Evolutionary conservation across 2,888 invertebrate genomes (phyloP).

Genomic region (Yponomeuta evonymella): DNA sequence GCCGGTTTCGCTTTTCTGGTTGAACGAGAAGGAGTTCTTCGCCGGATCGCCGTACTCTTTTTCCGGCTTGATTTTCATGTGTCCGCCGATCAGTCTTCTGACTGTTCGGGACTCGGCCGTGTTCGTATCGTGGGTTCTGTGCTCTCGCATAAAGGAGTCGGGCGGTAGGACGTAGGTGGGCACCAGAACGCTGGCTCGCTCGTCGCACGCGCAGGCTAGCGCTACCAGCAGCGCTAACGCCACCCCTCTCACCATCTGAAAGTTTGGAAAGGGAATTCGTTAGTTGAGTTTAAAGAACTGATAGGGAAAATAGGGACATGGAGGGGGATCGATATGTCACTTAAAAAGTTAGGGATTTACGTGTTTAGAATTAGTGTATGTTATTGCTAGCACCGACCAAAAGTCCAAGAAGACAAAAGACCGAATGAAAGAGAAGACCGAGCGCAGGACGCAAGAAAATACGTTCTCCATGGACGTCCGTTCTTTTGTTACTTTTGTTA

Average conservation of each 20-base stretch:
- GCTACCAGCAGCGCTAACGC: constrained; percentile 65
- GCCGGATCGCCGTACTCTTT: constrained; percentile 53
- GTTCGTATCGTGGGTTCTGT: constrained; percentile 55
- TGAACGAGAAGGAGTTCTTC: constrained; percentile 58
- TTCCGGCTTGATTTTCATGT: constrained; percentile 71
- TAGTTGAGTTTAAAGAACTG: not conserved
- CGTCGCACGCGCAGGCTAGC: constrained; percentile 62
- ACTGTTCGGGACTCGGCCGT: constrained; percentile 71
- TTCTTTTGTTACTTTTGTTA: not conserved
- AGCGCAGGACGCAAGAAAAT: too few species aligned
- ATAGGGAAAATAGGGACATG: constrained; percentile 10
- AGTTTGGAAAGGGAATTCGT: constrained; percentile 42
- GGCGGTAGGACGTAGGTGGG: constrained; percentile 74
- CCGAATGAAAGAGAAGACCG: too few species aligned
- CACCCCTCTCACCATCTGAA: constrained; percentile 76
- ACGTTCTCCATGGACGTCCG: too few species aligned
- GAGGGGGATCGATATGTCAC: not conserved
- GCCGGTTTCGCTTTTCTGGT: constrained; percentile 56
- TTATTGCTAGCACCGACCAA: too few species aligned
- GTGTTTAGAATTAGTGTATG: too few species aligned
- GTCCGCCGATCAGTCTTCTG: constrained; percentile 82
- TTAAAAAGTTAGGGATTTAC: too few species aligned
- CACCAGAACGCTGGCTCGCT: constrained; percentile 65
- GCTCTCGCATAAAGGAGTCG: constrained; percentile 71
- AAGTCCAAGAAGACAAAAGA: too few species aligned